Conservation (phyloP, 1,140 invertebrate genomes). For the Zaprionus capensis region DNA sequence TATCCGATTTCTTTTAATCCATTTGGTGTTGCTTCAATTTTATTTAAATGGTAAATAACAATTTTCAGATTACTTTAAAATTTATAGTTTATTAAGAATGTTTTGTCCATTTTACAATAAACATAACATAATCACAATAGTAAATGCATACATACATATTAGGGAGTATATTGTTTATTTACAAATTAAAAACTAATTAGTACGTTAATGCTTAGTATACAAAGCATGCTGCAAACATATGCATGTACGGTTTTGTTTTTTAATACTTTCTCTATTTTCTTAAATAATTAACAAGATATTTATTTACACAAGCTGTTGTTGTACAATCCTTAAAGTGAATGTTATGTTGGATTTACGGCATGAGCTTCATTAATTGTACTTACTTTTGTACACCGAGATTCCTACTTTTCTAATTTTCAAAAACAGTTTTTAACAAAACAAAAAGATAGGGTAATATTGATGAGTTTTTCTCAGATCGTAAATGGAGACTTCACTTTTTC, state of each 20-base stretch:
- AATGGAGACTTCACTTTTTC: background rate
- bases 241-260: background rate
- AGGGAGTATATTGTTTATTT: constrained; percentile 37
- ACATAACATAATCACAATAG: constrained; percentile 48
- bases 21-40: constrained; percentile 29
- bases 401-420: background rate
- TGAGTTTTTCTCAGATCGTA: background rate
- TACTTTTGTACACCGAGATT: constrained; percentile 16
- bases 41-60: constrained; percentile 38
- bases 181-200: constrained; percentile 38
- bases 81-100: constrained; percentile 37
- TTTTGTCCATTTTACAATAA: constrained; percentile 42
- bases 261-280: constrained; percentile 16
- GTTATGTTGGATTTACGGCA: constrained; percentile 4
- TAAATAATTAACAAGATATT: constrained; percentile 33
- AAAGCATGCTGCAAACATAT: constrained; percentile 1
- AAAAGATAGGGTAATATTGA: background rate
- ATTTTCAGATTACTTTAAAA: constrained; percentile 37
- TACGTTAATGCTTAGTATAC: constrained; percentile 19
- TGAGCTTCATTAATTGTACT: constrained; percentile 14
- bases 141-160: constrained; percentile 48
- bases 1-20: constrained; percentile 1
- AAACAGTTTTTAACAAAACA: background rate
- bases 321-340: constrained; percentile 13
- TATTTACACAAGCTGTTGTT: constrained; percentile 37